Conservation (phyloP, 2,113 vertebrate species). For the Raja brachyura region DNA sequence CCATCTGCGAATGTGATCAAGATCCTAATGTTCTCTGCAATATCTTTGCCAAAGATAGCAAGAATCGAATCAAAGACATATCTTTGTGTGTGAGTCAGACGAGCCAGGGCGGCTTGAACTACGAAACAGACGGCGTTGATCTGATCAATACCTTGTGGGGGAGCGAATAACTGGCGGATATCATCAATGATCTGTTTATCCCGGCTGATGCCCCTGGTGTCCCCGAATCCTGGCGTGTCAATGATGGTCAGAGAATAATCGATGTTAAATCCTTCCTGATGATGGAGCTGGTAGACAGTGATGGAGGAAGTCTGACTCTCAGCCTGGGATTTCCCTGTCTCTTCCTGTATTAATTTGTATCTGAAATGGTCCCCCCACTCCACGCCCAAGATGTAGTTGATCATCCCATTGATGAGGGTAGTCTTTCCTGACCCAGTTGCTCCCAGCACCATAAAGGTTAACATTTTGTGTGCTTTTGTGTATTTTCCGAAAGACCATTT, state of each 20-base stretch:
- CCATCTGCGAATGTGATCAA: constrained; percentile 51
- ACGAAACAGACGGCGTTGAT: constrained; percentile 50
- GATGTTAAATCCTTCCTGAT: constrained; percentile 43
- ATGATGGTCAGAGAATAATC: constrained; percentile 48
- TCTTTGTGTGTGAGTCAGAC: constrained; percentile 44
- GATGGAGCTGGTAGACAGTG: constrained; percentile 48
- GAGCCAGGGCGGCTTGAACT: constrained; percentile 44
- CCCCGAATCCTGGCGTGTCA: constrained; percentile 57
- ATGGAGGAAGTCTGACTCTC: constrained; percentile 51
- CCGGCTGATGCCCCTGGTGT: constrained; percentile 45
- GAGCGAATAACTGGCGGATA: constrained; percentile 42
- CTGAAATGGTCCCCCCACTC: constrained; percentile 44
- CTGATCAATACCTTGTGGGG: constrained; percentile 20
- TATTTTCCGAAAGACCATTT: no score
- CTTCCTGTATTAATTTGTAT: constrained; percentile 45
- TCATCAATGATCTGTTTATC: constrained; percentile 44
- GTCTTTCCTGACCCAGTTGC: constrained; percentile 47
- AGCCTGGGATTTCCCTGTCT: constrained; percentile 42
- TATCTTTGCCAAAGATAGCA: constrained; percentile 47
- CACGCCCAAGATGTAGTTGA: constrained; percentile 50
- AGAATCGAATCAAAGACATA: constrained; percentile 45
- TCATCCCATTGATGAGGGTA: constrained; percentile 46
- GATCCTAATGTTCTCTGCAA: constrained; percentile 46
- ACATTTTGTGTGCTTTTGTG: no score
- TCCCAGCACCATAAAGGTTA: no score